Conservation (phyloP, 53 echinoderm and acorn worm genomes). For the Glandiceps talaboti region DNA sequence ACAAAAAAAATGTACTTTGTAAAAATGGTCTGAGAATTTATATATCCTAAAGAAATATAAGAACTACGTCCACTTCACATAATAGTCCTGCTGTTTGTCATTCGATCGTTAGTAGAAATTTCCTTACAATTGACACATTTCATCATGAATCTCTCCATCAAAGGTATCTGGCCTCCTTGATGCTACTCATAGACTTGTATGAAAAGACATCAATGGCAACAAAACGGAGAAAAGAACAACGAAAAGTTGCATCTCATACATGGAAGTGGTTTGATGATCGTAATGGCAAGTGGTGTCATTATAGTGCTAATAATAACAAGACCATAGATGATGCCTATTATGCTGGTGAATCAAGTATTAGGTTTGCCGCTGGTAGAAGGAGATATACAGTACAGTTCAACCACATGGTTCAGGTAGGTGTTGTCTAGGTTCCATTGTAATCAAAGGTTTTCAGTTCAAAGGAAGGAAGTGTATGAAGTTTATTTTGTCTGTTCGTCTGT, state of each 20-base stretch:
- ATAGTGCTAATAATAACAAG: constrained; percentile 92
- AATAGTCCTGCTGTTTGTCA: no score
- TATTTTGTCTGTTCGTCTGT: no score
- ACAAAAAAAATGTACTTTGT: no score
- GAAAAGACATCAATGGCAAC: constrained; percentile 86
- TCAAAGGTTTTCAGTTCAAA: no score
- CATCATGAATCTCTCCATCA: no score
- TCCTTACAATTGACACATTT: no score
- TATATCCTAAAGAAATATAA: no score
- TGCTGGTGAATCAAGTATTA: constrained; percentile 80
- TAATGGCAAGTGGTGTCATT: constrained; percentile 71
- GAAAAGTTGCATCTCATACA: constrained; percentile 74
- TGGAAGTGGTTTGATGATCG: constrained; percentile 99
- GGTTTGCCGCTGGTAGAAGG: constrained; percentile 87
- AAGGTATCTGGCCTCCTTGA: constrained; percentile 77
- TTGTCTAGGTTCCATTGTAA: no score
- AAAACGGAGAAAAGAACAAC: constrained; percentile 52
- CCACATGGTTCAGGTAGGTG: constrained; percentile 95
- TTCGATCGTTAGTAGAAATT: no score
- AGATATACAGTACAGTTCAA: constrained; percentile 85
- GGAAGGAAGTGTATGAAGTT: no score
- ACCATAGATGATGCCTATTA: constrained; percentile 98
- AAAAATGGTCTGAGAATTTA: no score
- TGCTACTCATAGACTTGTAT: constrained; percentile 79
- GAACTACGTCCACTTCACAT: no score